Conservation (phyloP, 2,797 vertebrate species). For the Lagorchestes hirsutus region DNA sequence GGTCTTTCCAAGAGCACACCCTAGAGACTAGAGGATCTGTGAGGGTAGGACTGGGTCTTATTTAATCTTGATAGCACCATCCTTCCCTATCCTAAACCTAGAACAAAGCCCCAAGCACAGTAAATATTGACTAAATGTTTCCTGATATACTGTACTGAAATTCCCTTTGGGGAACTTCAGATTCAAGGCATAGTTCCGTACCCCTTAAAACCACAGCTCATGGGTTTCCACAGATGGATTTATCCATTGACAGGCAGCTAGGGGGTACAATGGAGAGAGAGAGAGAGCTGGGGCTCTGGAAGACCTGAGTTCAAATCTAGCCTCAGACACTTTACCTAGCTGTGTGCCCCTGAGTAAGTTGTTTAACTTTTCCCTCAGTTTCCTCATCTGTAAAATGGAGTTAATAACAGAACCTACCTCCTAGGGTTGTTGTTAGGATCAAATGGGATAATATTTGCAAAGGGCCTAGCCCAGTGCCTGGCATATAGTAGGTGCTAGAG, state of each 20-base stretch:
- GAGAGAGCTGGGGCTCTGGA: background rate
- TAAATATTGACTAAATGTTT: background rate
- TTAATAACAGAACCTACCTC: background rate
- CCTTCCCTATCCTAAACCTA: background rate
- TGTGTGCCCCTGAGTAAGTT: background rate
- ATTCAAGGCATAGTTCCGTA: background rate
- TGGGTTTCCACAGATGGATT: background rate
- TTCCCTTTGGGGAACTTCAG: background rate
- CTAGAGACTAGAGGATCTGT: background rate
- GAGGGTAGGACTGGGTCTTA: background rate
- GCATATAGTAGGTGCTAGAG: background rate
- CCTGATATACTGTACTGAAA: background rate
- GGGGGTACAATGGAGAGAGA: background rate
- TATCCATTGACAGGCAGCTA: background rate
- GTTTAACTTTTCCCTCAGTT: background rate
- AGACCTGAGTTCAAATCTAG: background rate
- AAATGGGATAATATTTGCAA: background rate
- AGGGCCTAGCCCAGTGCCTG: background rate
- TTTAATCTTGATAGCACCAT: background rate
- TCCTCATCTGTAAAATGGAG: background rate
- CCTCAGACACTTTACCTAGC: background rate
- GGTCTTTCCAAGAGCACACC: background rate
- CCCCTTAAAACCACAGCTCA: background rate
- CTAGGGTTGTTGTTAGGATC: background rate
- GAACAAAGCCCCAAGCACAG: background rate